Conservation (phyloP, 2,888 invertebrate species). For the Autographa pulchrina region DNA sequence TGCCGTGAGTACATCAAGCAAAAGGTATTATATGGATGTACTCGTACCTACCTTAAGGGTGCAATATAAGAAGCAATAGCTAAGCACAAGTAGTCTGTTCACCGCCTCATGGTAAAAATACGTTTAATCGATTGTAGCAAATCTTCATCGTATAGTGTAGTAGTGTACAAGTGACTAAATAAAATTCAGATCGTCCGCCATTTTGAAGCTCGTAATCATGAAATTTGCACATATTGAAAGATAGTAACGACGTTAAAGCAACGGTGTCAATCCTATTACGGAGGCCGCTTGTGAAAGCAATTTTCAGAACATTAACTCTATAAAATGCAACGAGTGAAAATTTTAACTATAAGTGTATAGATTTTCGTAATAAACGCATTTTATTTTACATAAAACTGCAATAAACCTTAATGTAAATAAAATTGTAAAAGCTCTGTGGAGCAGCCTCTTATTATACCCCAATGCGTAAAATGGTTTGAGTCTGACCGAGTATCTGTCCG, state of each 20-base stretch:
- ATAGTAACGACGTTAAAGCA: constrained; percentile 9
- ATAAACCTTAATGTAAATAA: neutral
- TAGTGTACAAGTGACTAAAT: too few species aligned
- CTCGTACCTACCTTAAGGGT: too few species aligned
- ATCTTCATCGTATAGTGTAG: too few species aligned
- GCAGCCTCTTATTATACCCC: too few species aligned
- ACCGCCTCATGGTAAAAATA: too few species aligned
- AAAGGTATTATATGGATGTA: too few species aligned
- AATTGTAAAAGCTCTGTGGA: neutral
- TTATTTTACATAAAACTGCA: neutral
- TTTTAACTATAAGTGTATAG: constrained; percentile 6
- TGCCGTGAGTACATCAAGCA: too few species aligned
- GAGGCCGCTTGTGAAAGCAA: constrained; percentile 25
- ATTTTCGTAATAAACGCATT: neutral
- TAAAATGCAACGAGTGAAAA: constrained; percentile 27
- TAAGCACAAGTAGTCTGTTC: too few species aligned
- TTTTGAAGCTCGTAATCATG: neutral
- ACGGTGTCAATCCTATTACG: constrained; percentile 26
- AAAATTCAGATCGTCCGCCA: neutral
- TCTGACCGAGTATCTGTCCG: too few species aligned
- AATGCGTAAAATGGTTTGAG: too few species aligned
- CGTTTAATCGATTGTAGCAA: too few species aligned
- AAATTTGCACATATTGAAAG: neutral
- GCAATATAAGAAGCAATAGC: too few species aligned
- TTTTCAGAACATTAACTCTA: constrained; percentile 44